Base-by-base conservation (phyloP, 2,888 invertebrate genomes). In the Cremastobaeus sp. region DNA sequence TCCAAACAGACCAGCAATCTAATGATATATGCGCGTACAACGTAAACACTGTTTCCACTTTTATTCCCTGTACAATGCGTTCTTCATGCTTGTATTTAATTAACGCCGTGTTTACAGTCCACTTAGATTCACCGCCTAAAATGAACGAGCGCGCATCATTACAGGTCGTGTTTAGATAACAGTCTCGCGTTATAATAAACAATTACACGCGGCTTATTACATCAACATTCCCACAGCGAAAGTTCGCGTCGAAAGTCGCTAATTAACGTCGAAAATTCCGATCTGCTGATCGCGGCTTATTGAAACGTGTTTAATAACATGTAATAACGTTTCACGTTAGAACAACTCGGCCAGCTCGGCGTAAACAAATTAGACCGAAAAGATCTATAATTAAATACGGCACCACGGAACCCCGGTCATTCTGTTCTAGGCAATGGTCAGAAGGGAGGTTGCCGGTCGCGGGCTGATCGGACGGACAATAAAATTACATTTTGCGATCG, bases 1-100 rank as follows among this genome's bases (percentile, higher is more conserved):
- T 48, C 41, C 39, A 55, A 70, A 55, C 70, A 48, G 18, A 52
- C 11, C 9, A 39, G 50, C 43, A 43, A 43, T 50, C 47, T 50
- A 48, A 64, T 69, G 54, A 69, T 69, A 60, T 60, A 71, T 64
- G 62, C 64, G 50, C 64, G 59, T 64, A 71, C 50, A 41, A 37
- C 59, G 59, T 57, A 59, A 64, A 71, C 45, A 37, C 48, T 37
- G 48, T 25, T 28, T 32, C 21, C 32, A 64, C 34, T 69, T 69
- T 69, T 69, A 69, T 69, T 69, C 17, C 14, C 50, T n/a, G 18
- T 30, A 71, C 64, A 71, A 65, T 64, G 45, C 39, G 18, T 18
- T 14, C 60, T 54, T 47, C 60, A 30, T 60, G 30, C 47, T 21
- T 25, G 54, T 45, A 54, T 65, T 71, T 59, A 59, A 71, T 64